Evolutionary conservation across 2,113 vertebrate species (phyloP).

Genomic region (Lepisosteus oculatus): DNA sequence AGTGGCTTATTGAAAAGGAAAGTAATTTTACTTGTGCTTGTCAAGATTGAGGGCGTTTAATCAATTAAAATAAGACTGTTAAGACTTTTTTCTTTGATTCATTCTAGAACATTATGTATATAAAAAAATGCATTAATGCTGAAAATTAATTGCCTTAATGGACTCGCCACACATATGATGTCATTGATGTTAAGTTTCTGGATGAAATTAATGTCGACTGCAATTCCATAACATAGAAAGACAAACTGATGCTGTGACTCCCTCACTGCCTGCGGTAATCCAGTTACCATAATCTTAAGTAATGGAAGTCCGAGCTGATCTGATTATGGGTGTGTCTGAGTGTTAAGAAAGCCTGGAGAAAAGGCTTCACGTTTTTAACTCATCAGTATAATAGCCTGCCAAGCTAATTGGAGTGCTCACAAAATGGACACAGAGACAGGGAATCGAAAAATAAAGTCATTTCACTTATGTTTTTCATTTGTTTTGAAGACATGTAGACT

Average conservation of each 20-base stretch:
- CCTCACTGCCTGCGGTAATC: not conserved
- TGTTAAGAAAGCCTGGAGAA: not conserved
- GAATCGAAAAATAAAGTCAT: no score
- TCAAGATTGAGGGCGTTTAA: no score
- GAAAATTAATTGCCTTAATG: not conserved
- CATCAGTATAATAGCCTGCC: conserved; percentile 9
- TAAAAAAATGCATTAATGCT: no score
- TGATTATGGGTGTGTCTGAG: conserved; percentile 1
- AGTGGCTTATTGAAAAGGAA: no score
- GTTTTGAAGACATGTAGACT: no score
- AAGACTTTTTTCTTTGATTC: no score
- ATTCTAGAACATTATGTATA: no score
- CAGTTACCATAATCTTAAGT: conserved; percentile 8
- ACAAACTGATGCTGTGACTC: not conserved
- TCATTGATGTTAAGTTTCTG: not conserved
- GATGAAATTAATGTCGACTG: not conserved
- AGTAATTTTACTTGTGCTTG: no score
- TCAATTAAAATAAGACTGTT: no score
- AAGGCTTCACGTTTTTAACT: not conserved
- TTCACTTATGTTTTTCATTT: no score
- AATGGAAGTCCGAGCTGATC: conserved; percentile 5
- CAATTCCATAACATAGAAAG: not conserved
- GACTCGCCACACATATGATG: not conserved
- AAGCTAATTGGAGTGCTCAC: not conserved
- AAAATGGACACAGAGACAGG: not conserved